Conservation (phyloP, 2,888 invertebrate genomes). For the Prenolepis imparis region DNA sequence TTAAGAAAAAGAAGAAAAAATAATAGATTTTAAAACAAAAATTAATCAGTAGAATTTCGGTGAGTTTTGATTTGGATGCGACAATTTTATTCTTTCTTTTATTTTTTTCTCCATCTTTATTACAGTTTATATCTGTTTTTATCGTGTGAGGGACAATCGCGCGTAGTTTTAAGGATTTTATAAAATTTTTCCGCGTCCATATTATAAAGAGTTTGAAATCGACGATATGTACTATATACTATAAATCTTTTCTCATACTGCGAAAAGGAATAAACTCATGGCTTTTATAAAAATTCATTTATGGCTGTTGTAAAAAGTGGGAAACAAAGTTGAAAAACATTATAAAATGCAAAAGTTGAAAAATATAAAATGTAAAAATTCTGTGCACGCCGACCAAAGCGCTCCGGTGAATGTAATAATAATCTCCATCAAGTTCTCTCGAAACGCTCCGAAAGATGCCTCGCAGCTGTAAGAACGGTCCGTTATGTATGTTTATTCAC, state of each 20-base stretch:
- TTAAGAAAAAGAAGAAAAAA: not conserved
- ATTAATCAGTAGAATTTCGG: not conserved
- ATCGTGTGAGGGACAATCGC: not conserved
- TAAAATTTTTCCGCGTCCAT: not conserved
- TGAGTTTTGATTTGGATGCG: not conserved
- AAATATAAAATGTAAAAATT: no score
- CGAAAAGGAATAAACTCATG: conserved; percentile 2
- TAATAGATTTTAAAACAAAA: not conserved
- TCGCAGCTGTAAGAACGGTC: conserved; percentile 24
- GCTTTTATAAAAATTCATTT: not conserved
- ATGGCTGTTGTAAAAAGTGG: not conserved
- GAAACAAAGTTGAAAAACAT: conserved; percentile 15
- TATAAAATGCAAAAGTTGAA: conserved; percentile 3
- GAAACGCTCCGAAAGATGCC: conserved; percentile 49
- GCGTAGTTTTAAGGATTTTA: not conserved
- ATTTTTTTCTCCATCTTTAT: not conserved
- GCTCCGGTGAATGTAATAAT: conserved; percentile 51
- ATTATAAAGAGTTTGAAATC: not conserved
- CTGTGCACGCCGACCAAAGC: conserved; percentile 7
- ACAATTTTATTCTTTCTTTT: no score
- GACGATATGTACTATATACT: not conserved
- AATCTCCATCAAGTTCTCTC: conserved; percentile 45
- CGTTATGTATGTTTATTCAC: conserved; percentile 52
- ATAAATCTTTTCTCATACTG: conserved; percentile 13
- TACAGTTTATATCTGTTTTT: not conserved